phyloP scores from a whole-genome alignment of 2,113 vertebrate species.

The Crotalus viridis region DNA sequence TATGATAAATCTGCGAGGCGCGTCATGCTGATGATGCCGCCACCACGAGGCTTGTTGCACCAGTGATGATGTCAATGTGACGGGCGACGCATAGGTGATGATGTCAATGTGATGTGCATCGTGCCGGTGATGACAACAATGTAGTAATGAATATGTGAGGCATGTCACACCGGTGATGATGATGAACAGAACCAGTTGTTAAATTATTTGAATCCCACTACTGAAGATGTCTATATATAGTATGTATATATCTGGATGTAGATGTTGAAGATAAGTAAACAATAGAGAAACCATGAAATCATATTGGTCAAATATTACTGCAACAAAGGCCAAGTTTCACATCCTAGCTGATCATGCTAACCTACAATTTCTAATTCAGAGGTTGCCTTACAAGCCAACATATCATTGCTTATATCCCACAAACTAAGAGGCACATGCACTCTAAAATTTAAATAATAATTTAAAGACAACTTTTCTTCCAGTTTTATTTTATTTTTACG shows the following conservation, averaged over 20 bases:
- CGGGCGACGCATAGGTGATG: too few relatives aligned
- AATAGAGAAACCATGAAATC: neutral
- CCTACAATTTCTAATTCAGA: neutral
- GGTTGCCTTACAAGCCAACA: neutral
- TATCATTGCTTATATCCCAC: neutral
- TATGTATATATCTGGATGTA: neutral
- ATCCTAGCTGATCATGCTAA: neutral
- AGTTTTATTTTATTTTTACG: neutral
- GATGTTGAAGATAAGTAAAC: neutral
- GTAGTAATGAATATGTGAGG: too few relatives aligned
- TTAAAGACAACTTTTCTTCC: neutral
- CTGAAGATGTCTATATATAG: neutral
- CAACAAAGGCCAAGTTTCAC: neutral
- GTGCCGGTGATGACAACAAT: too few relatives aligned
- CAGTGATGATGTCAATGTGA: too few relatives aligned
- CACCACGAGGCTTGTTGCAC: too few relatives aligned
- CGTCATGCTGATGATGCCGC: too few relatives aligned
- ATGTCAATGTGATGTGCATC: too few relatives aligned
- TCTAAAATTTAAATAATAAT: neutral
- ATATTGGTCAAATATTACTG: neutral
- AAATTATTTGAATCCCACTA: too few relatives aligned
- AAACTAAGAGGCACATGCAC: neutral
- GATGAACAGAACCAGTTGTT: too few relatives aligned
- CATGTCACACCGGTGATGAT: too few relatives aligned
- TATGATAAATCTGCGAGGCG: too few relatives aligned